These are phyloP conservation scores for Chaenocephalus aceratus DNA, from an alignment of 2,113 vertebrate genomes.

Conservation along the genomic window DNA sequence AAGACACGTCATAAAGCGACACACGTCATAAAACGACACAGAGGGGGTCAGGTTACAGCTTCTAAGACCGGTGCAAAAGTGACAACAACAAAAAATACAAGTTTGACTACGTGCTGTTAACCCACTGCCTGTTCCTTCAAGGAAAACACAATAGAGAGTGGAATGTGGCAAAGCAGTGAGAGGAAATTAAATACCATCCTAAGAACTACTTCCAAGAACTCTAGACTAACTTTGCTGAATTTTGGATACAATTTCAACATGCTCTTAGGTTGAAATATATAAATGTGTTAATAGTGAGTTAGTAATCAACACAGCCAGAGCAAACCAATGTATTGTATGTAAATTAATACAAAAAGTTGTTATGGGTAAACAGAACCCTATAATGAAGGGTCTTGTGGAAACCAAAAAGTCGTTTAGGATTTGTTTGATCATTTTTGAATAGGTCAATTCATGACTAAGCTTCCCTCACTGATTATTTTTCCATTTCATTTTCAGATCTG, in stretches of 20 bases:
- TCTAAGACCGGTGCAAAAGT: neutral
- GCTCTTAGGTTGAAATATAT: neutral
- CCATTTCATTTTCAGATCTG: neutral
- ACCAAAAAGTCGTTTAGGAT: neutral
- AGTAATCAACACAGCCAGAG: neutral
- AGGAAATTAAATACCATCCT: neutral
- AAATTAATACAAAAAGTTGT: neutral
- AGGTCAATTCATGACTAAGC: neutral
- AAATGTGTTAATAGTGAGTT: neutral
- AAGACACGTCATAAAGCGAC: neutral
- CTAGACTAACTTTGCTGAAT: neutral
- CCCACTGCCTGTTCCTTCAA: neutral
- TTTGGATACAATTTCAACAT: neutral
- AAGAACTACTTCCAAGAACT: neutral
- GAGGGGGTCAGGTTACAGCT: slow-evolving; percentile 27
- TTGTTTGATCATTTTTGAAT: neutral
- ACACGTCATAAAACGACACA: neutral
- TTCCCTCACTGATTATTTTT: neutral
- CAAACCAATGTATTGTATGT: neutral
- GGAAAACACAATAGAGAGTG: neutral
- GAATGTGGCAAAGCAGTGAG: slow-evolving; percentile 13
- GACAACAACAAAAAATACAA: neutral
- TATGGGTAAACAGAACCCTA: neutral
- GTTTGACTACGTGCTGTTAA: neutral
- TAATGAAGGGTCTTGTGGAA: neutral